Percentiles rank a stretch among this genome's conserved stretches.
Conservation (phyloP, 2,888 invertebrate species). For the Hyppa rectilinea region DNA sequence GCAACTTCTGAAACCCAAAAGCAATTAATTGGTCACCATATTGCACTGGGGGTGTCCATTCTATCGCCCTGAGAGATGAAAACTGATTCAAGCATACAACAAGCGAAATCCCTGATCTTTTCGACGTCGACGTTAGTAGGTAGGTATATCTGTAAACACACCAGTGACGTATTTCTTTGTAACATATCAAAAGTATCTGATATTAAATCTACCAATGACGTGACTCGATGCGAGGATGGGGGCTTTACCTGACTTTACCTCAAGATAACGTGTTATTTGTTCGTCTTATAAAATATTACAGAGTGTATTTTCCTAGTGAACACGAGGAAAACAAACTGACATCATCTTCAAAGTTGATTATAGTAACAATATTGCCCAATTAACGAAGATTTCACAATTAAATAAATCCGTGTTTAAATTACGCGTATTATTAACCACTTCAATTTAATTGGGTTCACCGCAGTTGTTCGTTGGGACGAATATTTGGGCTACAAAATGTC, state of each 20-base stretch:
- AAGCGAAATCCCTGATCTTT: constrained; percentile 29
- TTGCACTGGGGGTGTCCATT: not conserved
- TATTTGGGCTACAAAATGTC: constrained; percentile 35
- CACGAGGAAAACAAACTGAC: not conserved
- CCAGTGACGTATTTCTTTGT: constrained; percentile 1
- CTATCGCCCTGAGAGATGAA: not conserved
- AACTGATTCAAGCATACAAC: not conserved
- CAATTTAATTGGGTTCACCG: constrained; percentile 53
- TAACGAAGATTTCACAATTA: constrained; percentile 10
- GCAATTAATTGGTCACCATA: not conserved
- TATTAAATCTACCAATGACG: constrained; percentile 52
- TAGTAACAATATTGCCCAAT: constrained; percentile 31
- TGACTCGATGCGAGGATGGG: constrained; percentile 18
- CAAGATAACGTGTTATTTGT: constrained; percentile 44
- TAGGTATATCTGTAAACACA: constrained; percentile 16
- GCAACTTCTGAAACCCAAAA: not conserved
- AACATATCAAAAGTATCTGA: constrained; percentile 43
- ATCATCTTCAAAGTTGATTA: constrained; percentile 25
- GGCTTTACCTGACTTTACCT: constrained; percentile 39
- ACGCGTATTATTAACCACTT: constrained; percentile 46
- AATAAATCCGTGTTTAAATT: constrained; percentile 35
- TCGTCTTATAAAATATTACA: constrained; percentile 30
- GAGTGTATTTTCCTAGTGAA: constrained; percentile 17
- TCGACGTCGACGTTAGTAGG: not conserved
- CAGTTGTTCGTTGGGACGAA: constrained; percentile 42